Conservation (phyloP, 2,113 vertebrate species). For the Poeciliopsis prolifica region DNA sequence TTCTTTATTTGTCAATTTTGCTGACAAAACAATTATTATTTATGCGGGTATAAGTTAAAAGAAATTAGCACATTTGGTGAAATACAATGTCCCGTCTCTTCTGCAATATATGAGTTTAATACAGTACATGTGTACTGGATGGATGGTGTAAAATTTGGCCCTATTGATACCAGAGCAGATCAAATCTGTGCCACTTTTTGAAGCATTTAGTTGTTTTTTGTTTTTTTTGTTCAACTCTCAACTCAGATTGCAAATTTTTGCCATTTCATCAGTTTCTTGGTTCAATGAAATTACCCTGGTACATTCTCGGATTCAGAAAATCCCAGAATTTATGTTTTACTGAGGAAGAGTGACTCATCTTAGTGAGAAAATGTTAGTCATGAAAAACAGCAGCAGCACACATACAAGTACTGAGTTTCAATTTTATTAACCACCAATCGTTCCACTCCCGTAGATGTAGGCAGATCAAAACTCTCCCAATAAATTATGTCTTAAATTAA, state of each 20-base stretch:
- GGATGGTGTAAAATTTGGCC: not conserved
- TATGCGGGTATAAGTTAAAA: too few relatives aligned
- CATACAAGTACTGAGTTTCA: not conserved
- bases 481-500: constrained; percentile 79
- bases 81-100: too few relatives aligned
- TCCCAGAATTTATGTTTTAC: not conserved
- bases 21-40: too few relatives aligned
- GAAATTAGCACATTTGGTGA: too few relatives aligned
- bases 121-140: not conserved
- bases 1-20: not conserved
- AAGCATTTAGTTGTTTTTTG: too few relatives aligned
- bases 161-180: not conserved
- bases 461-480: constrained; percentile 65
- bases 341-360: not conserved
- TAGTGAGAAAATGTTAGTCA: not conserved
- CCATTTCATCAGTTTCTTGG: not conserved
- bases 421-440: constrained; percentile 61
- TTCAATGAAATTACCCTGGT: not conserved
- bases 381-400: constrained; percentile 14
- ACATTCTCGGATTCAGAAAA: not conserved
- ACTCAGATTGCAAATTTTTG: not conserved
- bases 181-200: not conserved
- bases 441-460: constrained; percentile 57
- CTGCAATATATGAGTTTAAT: not conserved
- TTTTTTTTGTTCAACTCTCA: not conserved